These are phyloP conservation scores for Bugula neritina DNA, from an alignment of 2,888 invertebrate species.

Conservation along the genomic window DNA sequence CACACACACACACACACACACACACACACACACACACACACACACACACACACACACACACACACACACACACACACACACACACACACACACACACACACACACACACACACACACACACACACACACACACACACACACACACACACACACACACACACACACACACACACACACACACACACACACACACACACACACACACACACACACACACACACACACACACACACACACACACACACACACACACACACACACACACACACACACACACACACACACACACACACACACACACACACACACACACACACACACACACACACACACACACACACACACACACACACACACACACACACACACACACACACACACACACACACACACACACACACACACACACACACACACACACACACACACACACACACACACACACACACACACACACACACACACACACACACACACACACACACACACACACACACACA, in stretches of 20 bases:
- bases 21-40: conserved; percentile 25
- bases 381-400: not conserved
- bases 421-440: not conserved
- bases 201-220: not conserved
- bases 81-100: conserved; percentile 20
- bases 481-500: not conserved
- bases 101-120: not conserved
- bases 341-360: not conserved
- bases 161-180: not conserved
- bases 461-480: not conserved
- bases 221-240: not conserved
- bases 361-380: not conserved
- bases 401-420: not conserved
- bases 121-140: not conserved
- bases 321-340: not conserved
- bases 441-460: not conserved
- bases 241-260: not conserved
- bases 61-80: conserved; percentile 25
- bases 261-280: not conserved
- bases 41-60: conserved; percentile 22
- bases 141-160: not conserved
- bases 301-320: not conserved
- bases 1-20: conserved; percentile 23
- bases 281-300: not conserved
- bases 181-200: not conserved